Conservation (phyloP, 2,888 invertebrate genomes). For the Tenthredo mesomela region DNA sequence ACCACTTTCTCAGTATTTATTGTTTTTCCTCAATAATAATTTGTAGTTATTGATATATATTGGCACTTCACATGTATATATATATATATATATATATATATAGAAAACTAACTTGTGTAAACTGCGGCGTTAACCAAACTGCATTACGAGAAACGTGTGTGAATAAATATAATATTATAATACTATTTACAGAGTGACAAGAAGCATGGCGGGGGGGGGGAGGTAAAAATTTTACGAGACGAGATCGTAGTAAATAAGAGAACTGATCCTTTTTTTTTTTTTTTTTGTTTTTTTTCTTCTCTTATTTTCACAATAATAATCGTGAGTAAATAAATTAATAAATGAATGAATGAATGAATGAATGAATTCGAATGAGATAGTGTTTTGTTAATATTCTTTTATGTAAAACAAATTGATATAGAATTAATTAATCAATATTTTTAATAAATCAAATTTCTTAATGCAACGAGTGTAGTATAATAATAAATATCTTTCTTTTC, state of each 20-base stretch:
- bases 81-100: too few relatives aligned
- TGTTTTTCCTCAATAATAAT: slow-evolving; percentile 22
- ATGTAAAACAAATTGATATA: background rate
- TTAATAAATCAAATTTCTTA: background rate
- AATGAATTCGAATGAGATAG: background rate
- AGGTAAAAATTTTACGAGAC: background rate
- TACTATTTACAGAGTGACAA: slow-evolving; percentile 10
- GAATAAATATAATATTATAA: slow-evolving; percentile 26
- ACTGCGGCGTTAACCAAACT: slow-evolving; percentile 44
- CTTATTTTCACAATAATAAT: background rate
- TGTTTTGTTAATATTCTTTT: background rate
- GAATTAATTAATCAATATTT: background rate
- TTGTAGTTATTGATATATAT: background rate
- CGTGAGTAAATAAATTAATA: background rate
- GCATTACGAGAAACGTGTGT: background rate
- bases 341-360: background rate
- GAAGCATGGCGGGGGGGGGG: background rate
- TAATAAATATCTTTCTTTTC: background rate
- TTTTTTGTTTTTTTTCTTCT: too few relatives aligned
- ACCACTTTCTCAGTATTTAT: background rate
- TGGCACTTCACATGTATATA: slow-evolving; percentile 33
- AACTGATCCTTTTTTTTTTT: background rate
- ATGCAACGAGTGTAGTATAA: background rate
- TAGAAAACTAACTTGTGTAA: slow-evolving; percentile 31
- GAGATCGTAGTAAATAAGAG: background rate